Evolutionary conservation across 2,797 vertebrate genomes (phyloP), one percentile per base, ranked within the genome.

Genomic region (Pagetopsis macropterus): DNA sequence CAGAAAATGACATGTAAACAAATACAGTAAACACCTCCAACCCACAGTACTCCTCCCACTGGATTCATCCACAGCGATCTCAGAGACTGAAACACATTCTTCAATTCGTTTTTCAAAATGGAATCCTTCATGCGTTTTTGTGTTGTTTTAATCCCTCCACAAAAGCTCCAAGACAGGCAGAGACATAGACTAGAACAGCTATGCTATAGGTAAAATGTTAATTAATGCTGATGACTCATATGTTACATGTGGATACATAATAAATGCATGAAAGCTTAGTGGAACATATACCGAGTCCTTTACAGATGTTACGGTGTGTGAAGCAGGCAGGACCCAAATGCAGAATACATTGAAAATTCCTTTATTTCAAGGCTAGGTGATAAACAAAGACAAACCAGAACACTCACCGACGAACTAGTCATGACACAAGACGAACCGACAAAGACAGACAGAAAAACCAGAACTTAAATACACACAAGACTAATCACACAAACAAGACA

Each of bases 1-100:
- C 43, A 65, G 69, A 49, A 83, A 88, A 88, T 70, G 19, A 81
- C 81, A 79, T 79, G 79, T 83, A 88, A 87, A 91, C 85, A 91
- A 87, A 87, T 69, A 41, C 58, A 69, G 72, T 21, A 67, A 81
- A 88, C 77, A 80, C 61, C 78, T 70, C 81, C 82, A 75, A 57
- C 76, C 67, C 63, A 31, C 79, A 31, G 19, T 16, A 69, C 71
- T 67, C 78, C 79, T 84, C 85, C 81, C 85, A 59, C 76, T 19
- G 54, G 76, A 65, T 78, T 61, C 70, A 83, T 62, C 52, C 58
- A 13, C 75, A 43, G 65, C 16, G 45, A 60, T 83, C 70, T 51
- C 33, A 61, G 56, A 63, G 62, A 75, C 40, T 11, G 64, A 33
- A 65, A 70, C 75, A 74, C 81, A 84, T 68, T 37, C 33, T 13